These are phyloP conservation scores for Sitobion miscanthi DNA, from an alignment of 1,140 invertebrate species.

Conservation along the genomic window DNA sequence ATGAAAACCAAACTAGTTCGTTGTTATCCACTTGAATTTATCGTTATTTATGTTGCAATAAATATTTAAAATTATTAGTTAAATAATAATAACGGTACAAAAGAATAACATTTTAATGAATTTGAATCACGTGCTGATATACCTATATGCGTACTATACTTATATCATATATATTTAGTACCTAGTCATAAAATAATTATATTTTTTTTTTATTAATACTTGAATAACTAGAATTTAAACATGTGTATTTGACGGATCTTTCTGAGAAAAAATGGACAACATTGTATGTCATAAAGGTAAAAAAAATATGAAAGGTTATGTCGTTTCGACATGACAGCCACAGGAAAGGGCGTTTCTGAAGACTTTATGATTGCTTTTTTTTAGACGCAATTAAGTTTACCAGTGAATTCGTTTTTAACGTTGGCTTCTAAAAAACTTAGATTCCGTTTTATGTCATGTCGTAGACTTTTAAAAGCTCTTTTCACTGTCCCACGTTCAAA, in stretches of 20 bases:
- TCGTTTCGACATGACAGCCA: background rate
- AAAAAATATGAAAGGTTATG: background rate
- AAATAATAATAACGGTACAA: background rate
- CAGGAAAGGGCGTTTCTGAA: constrained; percentile 47
- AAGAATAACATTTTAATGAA: too few species aligned
- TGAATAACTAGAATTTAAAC: background rate
- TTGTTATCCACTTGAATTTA: background rate
- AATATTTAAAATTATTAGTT: background rate
- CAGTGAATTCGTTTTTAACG: background rate
- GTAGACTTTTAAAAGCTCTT: constrained; percentile 18
- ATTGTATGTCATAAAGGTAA: background rate
- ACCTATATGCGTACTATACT: background rate
- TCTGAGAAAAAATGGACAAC: background rate
- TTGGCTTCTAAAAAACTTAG: background rate
- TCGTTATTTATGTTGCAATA: background rate
- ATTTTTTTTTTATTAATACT: background rate
- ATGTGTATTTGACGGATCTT: background rate
- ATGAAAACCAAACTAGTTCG: background rate
- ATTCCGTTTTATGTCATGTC: constrained; percentile 5
- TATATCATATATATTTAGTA: background rate
- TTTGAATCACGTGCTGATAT: too few species aligned
- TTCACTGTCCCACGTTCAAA: background rate
- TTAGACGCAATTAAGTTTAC: constrained; percentile 18
- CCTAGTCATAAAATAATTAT: background rate
- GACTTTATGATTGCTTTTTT: constrained; percentile 38